Evolutionary conservation across 2,113 vertebrate genomes (phyloP).

Genomic region (Turdus rufiventris): DNA sequence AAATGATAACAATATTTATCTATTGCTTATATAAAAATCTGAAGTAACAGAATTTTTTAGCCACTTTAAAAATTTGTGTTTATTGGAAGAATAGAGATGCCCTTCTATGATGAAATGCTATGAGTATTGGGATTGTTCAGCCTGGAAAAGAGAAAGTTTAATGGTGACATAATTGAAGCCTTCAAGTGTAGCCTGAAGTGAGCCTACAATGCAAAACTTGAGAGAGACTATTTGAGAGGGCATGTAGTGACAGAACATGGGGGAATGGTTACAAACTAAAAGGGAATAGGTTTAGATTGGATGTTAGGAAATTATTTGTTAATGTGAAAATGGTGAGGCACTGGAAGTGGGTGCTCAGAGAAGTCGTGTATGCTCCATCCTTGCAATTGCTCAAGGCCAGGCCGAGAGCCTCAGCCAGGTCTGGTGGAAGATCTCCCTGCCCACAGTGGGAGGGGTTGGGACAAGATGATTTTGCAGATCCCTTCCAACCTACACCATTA

Average conservation of each 20-base stretch:
- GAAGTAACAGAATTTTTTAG: not conserved
- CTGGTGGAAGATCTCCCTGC: not conserved
- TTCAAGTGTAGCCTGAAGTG: not conserved
- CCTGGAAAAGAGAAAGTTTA: not conserved
- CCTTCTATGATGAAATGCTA: not conserved
- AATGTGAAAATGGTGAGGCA: not conserved
- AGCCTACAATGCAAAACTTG: not conserved
- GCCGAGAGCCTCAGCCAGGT: not conserved
- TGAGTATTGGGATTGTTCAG: not conserved
- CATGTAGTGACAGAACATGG: not conserved
- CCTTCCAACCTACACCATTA: not conserved
- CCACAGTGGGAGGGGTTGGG: accelerated
- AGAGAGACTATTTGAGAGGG: not conserved
- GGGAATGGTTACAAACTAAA: not conserved
- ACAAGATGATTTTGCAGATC: not conserved
- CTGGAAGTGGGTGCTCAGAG: not conserved
- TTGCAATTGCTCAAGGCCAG: not conserved
- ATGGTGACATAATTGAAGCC: not conserved
- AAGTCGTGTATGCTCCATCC: not conserved
- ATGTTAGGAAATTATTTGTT: not conserved
- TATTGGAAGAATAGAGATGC: too few relatives aligned
- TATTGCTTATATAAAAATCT: not conserved
- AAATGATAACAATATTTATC: not conserved
- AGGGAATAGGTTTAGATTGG: not conserved
- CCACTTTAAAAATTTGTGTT: not conserved